Evolutionary conservation across 2,888 invertebrate species (phyloP).

Genomic region (Tetropium fuscum): DNA sequence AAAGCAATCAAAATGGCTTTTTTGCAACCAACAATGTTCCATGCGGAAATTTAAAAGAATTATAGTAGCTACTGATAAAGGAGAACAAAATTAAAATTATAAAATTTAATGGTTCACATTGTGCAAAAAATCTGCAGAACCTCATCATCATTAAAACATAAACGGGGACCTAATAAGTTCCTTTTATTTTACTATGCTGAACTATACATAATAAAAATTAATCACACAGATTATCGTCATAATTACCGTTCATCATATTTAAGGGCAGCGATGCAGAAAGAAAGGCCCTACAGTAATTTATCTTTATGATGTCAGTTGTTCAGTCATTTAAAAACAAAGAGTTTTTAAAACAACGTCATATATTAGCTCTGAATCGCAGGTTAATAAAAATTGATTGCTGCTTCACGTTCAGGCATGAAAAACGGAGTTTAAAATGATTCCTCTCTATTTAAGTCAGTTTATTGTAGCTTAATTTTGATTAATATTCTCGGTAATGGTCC

Average conservation of each 20-base stretch:
- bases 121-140: too few relatives aligned
- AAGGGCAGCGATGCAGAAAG: conserved; percentile 22
- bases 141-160: too few relatives aligned
- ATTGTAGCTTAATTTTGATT: conserved; percentile 52
- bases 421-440: conserved; percentile 31
- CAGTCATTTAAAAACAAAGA: conserved; percentile 43
- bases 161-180: too few relatives aligned
- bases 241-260: conserved; percentile 11
- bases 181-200: too few relatives aligned
- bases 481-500: conserved; percentile 34
- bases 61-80: too few relatives aligned
- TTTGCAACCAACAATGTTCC: too few relatives aligned
- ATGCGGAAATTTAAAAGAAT: too few relatives aligned
- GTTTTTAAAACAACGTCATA: conserved; percentile 24
- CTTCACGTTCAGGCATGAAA: conserved; percentile 26
- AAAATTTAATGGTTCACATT: too few relatives aligned
- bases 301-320: conserved; percentile 36
- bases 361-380: conserved; percentile 21
- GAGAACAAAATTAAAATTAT: too few relatives aligned
- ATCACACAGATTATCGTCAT: conserved; percentile 9
- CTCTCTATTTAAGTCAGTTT: conserved; percentile 42
- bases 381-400: conserved; percentile 45
- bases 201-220: conserved; percentile 18
- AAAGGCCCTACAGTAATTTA: conserved; percentile 26
- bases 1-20: too few relatives aligned